Evolutionary conservation across 2,797 vertebrate species (phyloP).

Genomic region (Amblyopsis hoosieri): DNA sequence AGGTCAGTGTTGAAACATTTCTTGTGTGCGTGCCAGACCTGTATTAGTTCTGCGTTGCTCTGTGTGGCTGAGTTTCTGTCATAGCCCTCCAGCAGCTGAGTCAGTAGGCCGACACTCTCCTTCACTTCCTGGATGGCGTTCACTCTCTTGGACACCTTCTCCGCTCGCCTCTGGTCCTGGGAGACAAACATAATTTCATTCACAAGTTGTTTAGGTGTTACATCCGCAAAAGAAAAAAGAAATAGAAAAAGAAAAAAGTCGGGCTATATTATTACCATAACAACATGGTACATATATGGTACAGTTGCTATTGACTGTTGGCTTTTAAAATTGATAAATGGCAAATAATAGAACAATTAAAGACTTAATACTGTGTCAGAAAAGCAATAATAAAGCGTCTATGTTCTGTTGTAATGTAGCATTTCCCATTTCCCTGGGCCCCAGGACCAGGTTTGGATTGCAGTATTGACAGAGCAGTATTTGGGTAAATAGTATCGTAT

Average conservation of each 20-base stretch:
- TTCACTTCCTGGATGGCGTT: conserved; percentile 96
- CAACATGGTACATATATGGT: neutral
- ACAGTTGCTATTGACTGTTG: neutral
- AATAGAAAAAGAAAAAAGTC: neutral
- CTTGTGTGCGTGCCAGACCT: conserved; percentile 72
- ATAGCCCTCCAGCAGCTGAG: conserved; percentile 90
- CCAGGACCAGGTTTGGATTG: too few relatives aligned
- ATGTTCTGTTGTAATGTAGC: too few relatives aligned
- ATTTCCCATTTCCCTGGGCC: too few relatives aligned
- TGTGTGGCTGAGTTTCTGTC: conserved; percentile 72
- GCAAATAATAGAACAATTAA: too few relatives aligned
- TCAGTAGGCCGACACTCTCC: conserved; percentile 89
- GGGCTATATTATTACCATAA: neutral
- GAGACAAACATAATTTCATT: neutral
- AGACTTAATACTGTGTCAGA: too few relatives aligned
- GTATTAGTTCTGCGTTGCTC: conserved; percentile 88
- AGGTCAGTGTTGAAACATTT: neutral
- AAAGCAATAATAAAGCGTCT: too few relatives aligned
- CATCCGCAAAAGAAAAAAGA: neutral
- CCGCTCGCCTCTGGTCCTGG: conserved; percentile 94
- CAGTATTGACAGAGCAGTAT: too few relatives aligned
- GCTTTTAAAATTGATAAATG: too few relatives aligned
- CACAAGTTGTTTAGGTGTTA: neutral
- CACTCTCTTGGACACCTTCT: conserved; percentile 94
- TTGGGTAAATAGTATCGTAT: too few relatives aligned